Evolutionary conservation across 2,888 invertebrate genomes (phyloP).

Genomic region (Eumerus sabulonum): DNA sequence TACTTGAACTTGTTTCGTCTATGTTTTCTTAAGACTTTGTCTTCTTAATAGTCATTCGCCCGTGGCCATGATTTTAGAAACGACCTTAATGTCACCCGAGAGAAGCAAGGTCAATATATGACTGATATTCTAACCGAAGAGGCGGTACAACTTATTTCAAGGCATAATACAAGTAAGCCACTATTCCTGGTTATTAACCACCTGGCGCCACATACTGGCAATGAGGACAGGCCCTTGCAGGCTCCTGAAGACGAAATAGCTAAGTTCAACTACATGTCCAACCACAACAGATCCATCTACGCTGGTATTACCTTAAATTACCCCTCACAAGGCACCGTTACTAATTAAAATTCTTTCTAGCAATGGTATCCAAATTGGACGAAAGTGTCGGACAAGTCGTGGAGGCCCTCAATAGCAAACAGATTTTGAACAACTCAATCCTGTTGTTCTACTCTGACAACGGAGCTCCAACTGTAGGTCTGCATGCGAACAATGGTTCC

Average conservation of each 20-base stretch:
- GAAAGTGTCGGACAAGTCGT: constrained; percentile 90
- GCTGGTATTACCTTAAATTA: constrained; percentile 82
- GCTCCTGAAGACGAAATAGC: constrained; percentile 86
- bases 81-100: constrained; percentile 80
- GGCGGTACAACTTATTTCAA: constrained; percentile 82
- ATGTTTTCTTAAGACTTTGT: neutral
- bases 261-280: constrained; percentile 84
- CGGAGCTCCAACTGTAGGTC: constrained; percentile 87
- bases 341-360: constrained; percentile 77
- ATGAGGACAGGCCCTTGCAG: constrained; percentile 84
- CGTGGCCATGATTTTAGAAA: constrained; percentile 80
- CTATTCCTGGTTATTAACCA: constrained; percentile 90
- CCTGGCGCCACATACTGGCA: constrained; percentile 88
- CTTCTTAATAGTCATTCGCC: constrained; percentile 63
- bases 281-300: constrained; percentile 83
- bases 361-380: constrained; percentile 92
- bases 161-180: constrained; percentile 83
- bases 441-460: constrained; percentile 94
- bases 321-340: neutral
- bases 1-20: no score
- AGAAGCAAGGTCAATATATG: constrained; percentile 81
- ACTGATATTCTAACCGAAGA: constrained; percentile 86
- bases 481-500: constrained; percentile 86
- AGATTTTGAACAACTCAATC: constrained; percentile 89
- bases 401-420: constrained; percentile 82